Base-by-base conservation (phyloP, 2,113 vertebrate genomes). In the Nothocercus julius region DNA sequence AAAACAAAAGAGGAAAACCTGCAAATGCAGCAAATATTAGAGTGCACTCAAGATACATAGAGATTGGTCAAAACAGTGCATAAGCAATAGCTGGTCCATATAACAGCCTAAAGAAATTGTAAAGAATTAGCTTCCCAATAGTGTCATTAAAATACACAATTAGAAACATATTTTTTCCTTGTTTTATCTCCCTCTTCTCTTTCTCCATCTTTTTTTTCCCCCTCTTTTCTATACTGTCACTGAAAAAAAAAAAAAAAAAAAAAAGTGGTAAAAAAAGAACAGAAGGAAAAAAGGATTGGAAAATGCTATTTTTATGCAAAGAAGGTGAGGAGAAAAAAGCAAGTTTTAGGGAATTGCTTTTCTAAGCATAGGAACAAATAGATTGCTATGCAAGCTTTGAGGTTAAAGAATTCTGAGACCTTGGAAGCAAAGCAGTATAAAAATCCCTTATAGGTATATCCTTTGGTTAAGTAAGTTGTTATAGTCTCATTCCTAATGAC, bases 1-100 rank as follows among this genome's bases (percentile, higher is more conserved):
- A 83, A 85, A 95, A 91, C 70, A 87, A 83, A 96, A 89, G 54
- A 95, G 76, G 92, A 94, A 90, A 82, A 64, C 62, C 64, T 78
- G 34, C 38, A 91, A 97, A 95, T 44, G 40, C 70, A 87, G 69
- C 45, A 83, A 34, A 66, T 90, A 40, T 91, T 94, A 28, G 32
- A 59, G 32, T 74, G 63, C 56, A 82, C 20, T 47, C 13, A 47
- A 83, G 51, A 67, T 22, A 44, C 34, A 63, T 1, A 88, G 45
- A 78, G 9, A 83, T 72, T 62, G 61, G 69, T 85, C 73, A 38
- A 83, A 85, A 53, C 17, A 78, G 25, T 56, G 11, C 67, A 54
- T 36, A 34, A 89, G 47, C 36, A 40, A 72, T 13, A 67, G 63
- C 66, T 74, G 21, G 70, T 96, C 79, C 75, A 86, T 94, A 67